Evolutionary conservation across 2,113 vertebrate species (phyloP).

Genomic region (Gallinago jamesoni): DNA sequence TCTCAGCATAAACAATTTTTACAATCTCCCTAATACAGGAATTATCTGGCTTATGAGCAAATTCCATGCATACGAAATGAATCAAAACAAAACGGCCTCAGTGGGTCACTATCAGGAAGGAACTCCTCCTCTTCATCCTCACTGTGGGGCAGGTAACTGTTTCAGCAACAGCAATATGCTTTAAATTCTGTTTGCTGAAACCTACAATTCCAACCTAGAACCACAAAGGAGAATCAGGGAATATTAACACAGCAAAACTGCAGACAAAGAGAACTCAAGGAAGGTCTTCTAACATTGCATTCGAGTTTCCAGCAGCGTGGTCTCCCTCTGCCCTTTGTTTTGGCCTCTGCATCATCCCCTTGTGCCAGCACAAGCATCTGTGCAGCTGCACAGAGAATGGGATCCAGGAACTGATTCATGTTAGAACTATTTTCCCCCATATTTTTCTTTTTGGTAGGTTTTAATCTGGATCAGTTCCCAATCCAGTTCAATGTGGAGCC

Average conservation of each 20-base stretch:
- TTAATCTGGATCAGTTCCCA: background rate
- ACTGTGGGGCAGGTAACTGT: background rate
- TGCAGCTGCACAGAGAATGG: constrained; percentile 29
- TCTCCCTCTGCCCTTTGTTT: constrained; percentile 45
- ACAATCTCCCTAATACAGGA: background rate
- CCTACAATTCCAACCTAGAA: background rate
- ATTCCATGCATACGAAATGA: background rate
- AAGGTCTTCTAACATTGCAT: background rate
- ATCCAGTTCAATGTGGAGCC: background rate
- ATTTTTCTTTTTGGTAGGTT: background rate
- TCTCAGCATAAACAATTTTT: background rate
- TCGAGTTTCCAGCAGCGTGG: background rate
- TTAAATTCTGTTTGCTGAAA: background rate
- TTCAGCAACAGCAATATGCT: background rate
- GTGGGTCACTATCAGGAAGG: background rate
- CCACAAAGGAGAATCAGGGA: background rate
- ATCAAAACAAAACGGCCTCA: background rate
- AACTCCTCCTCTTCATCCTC: background rate
- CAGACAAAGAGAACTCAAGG: background rate
- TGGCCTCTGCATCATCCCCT: background rate
- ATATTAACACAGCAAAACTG: constrained; percentile 18
- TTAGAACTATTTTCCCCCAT: background rate
- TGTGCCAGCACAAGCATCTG: constrained; percentile 57
- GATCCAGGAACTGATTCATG: constrained; percentile 32
- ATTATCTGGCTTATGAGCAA: background rate